Evolutionary conservation across 2,888 invertebrate genomes (phyloP).

Genomic region (Caenorhabditis wallacei): DNA sequence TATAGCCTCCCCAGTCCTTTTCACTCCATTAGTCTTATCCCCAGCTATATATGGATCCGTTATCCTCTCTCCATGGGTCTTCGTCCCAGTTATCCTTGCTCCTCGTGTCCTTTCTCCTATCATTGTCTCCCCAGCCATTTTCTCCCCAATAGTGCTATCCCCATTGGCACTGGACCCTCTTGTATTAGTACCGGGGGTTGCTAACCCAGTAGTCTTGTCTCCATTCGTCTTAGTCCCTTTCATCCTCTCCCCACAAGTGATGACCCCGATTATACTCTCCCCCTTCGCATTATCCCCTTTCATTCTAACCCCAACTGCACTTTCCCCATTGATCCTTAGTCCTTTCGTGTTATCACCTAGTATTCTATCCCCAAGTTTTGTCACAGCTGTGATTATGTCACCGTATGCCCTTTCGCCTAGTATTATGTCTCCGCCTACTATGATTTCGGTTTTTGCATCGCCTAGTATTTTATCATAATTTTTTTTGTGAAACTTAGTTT

Average conservation of each 20-base stretch:
- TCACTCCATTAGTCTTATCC: constrained; percentile 63
- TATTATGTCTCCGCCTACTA: constrained; percentile 57
- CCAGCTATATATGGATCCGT: constrained; percentile 65
- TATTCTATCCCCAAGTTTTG: constrained; percentile 72
- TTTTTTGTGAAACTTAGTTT: background rate
- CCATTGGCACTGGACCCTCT: constrained; percentile 73
- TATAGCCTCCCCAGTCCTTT: constrained; percentile 62
- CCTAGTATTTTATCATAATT: constrained; percentile 57
- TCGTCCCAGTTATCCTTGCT: constrained; percentile 70
- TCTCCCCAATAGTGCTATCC: constrained; percentile 72
- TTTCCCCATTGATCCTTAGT: constrained; percentile 63
- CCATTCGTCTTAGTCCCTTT: constrained; percentile 68
- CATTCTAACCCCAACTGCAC: constrained; percentile 64
- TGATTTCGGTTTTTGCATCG: constrained; percentile 68
- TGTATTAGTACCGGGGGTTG: constrained; percentile 74
- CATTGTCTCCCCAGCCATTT: constrained; percentile 74
- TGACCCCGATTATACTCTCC: constrained; percentile 74
- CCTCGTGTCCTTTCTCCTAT: constrained; percentile 69
- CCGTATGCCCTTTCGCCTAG: constrained; percentile 75
- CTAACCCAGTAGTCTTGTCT: constrained; percentile 67
- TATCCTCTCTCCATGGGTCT: constrained; percentile 76
- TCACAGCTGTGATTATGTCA: constrained; percentile 72
- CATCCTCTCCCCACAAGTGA: constrained; percentile 74
- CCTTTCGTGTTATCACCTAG: constrained; percentile 73
- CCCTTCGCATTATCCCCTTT: constrained; percentile 70